Conservation (phyloP, 2,797 vertebrate genomes). For the Hoplostethus mediterraneus region DNA sequence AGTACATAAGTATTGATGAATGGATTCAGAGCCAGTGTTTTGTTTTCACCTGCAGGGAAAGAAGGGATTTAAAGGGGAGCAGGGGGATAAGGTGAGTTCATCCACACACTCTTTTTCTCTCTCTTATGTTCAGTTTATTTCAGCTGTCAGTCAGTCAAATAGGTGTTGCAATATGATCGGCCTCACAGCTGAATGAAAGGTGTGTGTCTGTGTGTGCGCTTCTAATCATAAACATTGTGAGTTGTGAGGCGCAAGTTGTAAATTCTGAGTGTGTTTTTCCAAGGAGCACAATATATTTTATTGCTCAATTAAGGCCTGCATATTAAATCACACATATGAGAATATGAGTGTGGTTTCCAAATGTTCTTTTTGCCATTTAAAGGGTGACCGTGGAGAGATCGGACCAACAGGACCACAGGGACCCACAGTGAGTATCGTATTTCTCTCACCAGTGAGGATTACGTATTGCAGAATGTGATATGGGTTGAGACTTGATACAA, state of each 20-base stretch:
- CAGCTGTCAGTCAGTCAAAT: constrained; percentile 1
- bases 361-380: constrained; percentile 23
- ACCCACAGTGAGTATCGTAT: constrained; percentile 77
- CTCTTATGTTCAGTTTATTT: not conserved
- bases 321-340: no score
- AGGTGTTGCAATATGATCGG: not conserved
- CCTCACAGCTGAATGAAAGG: not conserved
- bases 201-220: not conserved
- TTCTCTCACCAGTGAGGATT: not conserved
- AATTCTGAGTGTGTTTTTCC: no score
- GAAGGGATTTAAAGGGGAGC: constrained; percentile 86
- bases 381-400: constrained; percentile 83
- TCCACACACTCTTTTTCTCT: constrained; percentile 9
- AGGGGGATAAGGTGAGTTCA: constrained; percentile 86
- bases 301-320: no score
- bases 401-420: constrained; percentile 82
- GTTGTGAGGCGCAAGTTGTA: not conserved
- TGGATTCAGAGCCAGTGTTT: constrained; percentile 42
- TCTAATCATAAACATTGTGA: not conserved
- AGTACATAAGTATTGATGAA: constrained; percentile 39
- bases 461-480: not conserved
- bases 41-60: constrained; percentile 85
- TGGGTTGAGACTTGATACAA: not conserved
- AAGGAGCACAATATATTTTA: no score
- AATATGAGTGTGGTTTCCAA: not conserved